A percentile compares a stretch with the other conserved stretches of the same genome.
phyloP scores from a whole-genome alignment of 1,140 invertebrate genomes.

The Arion vulgaris region DNA sequence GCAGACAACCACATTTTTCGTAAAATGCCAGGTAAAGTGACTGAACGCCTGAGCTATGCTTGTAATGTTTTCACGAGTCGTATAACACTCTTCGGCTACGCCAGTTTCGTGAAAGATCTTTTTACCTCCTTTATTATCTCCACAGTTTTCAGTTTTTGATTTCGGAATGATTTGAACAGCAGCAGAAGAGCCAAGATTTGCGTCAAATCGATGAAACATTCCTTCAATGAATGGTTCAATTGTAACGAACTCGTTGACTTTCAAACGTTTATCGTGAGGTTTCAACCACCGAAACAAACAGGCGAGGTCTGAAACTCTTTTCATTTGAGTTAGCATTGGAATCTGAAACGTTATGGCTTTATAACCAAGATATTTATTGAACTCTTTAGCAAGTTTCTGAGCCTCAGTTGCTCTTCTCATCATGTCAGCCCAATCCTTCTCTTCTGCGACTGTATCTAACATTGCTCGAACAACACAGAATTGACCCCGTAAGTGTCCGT shows the following conservation, averaged over 20 bases:
- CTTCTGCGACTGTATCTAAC: neutral
- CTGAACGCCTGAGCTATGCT: constrained; percentile 45
- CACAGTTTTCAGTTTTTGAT: neutral
- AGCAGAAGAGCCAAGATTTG: neutral
- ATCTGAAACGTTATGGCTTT: neutral
- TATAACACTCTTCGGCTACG: neutral
- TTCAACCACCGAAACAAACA: constrained; percentile 4
- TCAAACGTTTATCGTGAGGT: constrained; percentile 29
- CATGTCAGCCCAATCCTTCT: neutral
- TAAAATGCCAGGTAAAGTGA: constrained; percentile 48
- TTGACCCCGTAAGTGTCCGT: neutral
- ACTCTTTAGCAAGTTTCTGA: neutral
- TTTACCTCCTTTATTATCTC: neutral
- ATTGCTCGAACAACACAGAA: constrained; percentile 22
- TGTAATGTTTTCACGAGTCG: neutral
- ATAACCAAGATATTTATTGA: constrained; percentile 4
- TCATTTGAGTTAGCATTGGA: neutral
- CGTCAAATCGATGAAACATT: neutral
- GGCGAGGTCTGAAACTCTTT: neutral
- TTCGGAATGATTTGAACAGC: neutral
- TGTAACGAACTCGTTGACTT: neutral
- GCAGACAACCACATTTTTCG: constrained; percentile 39
- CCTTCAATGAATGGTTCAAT: constrained; percentile 26
- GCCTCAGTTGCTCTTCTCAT: constrained; percentile 5
- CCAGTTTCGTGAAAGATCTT: neutral